phyloP scores from a whole-genome alignment of 1,140 invertebrate species.

The Thrips palmi region DNA sequence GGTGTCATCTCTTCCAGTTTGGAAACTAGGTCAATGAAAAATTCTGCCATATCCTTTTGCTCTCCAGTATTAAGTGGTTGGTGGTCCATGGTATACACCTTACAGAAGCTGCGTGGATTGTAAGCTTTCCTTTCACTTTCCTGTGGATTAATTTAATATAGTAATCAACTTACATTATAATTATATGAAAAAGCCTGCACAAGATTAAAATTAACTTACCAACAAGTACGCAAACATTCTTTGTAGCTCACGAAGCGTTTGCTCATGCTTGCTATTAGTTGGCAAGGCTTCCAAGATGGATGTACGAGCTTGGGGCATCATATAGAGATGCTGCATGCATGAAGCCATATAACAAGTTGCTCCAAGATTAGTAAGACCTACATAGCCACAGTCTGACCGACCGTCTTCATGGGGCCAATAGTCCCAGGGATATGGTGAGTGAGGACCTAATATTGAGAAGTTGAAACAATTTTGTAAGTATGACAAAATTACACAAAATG shows the following conservation, averaged over 20 bases:
- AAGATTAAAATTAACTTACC: conserved; percentile 24
- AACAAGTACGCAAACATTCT: conserved; percentile 88
- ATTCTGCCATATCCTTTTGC: conserved; percentile 96
- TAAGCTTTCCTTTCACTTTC: conserved; percentile 90
- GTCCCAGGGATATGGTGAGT: conserved; percentile 83
- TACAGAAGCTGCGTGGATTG: conserved; percentile 86
- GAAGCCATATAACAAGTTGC: conserved; percentile 96
- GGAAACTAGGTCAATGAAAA: conserved; percentile 89
- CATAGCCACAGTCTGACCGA: conserved; percentile 81
- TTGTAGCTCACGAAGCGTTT: conserved; percentile 71
- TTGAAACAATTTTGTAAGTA: neutral
- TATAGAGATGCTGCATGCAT: conserved; percentile 89
- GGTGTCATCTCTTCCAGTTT: conserved; percentile 93
- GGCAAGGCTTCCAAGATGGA: conserved; percentile 56
- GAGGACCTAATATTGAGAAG: conserved; percentile 33
- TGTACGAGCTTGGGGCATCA: conserved; percentile 81
- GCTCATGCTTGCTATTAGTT: conserved; percentile 48
- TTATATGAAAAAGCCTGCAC: neutral
- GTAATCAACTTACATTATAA: neutral
- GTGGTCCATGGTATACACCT: conserved; percentile 92
- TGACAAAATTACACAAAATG: conserved; percentile 8
- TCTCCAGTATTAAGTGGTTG: conserved; percentile 89
- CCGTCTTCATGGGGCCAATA: conserved; percentile 94
- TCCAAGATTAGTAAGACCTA: conserved; percentile 83
- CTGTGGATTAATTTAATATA: conserved; percentile 20